These are phyloP conservation scores for Rhabdornis inornatus DNA, from an alignment of 2,113 vertebrate genomes.

Conservation along the genomic window DNA sequence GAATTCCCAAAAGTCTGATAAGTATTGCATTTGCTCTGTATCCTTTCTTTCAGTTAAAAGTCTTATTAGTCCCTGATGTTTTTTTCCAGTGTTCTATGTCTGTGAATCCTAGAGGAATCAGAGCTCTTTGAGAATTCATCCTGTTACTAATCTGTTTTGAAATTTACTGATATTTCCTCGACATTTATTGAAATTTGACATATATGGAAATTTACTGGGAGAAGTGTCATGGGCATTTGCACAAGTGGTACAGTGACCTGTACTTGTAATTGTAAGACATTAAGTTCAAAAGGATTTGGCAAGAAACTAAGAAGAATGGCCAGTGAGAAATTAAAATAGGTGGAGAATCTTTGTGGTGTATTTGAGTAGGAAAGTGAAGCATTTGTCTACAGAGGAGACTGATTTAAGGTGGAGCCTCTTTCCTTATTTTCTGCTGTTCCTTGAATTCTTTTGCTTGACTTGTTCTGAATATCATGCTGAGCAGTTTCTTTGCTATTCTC, in stretches of 20 bases:
- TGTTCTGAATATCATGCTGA: background rate
- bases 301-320: background rate
- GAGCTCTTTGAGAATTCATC: background rate
- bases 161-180: background rate
- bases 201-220: background rate
- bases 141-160: background rate
- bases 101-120: background rate
- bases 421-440: background rate
- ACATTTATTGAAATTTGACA: background rate
- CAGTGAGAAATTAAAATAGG: background rate
- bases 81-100: background rate
- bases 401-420: background rate
- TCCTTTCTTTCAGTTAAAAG: background rate
- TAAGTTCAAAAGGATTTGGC: background rate
- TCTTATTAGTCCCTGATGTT: background rate
- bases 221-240: background rate
- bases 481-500: background rate
- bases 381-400: background rate
- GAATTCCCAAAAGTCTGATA: background rate
- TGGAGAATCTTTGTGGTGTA: background rate
- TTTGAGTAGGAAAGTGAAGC: background rate
- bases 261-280: background rate
- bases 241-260: background rate
- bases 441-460: background rate
- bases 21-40: background rate